Evolutionary conservation across 2,888 invertebrate genomes (phyloP), one percentile per base, ranked within the genome.

Genomic region (Epinotia demarniana): DNA sequence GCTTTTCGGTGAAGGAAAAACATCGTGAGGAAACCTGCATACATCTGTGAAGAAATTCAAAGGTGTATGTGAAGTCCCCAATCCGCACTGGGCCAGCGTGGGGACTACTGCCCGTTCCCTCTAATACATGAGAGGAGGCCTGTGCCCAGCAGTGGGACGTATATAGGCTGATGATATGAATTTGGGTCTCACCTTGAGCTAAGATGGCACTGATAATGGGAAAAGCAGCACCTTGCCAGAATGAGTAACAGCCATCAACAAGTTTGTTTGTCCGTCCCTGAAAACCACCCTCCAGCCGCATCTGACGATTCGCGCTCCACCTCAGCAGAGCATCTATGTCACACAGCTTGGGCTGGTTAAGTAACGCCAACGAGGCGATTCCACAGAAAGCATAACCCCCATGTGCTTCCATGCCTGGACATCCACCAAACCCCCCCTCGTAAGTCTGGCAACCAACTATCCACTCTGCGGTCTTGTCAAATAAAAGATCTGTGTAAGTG

Each of bases 341-440:
- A 91, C 97, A 97, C 43, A 97, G 91, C 80, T 96, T 93, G 57
- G 96, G 95, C 85, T 96, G 96, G 79, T 96, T 96, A 18, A 99
- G 94, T 77, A 99, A 92, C 3, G 97, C 96, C 62, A 99, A 94
- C 0, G 98, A 96, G 71, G 99, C 99, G 78, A 99, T 95, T 0
- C 98, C 99, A 95, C 99, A 99, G 91, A 98, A 99, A 0, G 99
- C 97, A 90, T 99, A 99, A n/a, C 99, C 99, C 2, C 99, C 99
- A 93, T 99, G 99, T 8, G 99, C 99, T 91, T 99, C 99, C 95
- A 98, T 96, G 11, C 98, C 98, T 19, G 93, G 94, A 77, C 89
- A 97, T 0, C 99, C 99, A 57, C 97, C 97, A 94, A 99, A 99
- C 0, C 99, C 99, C 61, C 99, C 99, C 92, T 99, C 99, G 93